These are phyloP conservation scores for Zonitis immaculata DNA, from an alignment of 2,888 invertebrate genomes.

Conservation along the genomic window DNA sequence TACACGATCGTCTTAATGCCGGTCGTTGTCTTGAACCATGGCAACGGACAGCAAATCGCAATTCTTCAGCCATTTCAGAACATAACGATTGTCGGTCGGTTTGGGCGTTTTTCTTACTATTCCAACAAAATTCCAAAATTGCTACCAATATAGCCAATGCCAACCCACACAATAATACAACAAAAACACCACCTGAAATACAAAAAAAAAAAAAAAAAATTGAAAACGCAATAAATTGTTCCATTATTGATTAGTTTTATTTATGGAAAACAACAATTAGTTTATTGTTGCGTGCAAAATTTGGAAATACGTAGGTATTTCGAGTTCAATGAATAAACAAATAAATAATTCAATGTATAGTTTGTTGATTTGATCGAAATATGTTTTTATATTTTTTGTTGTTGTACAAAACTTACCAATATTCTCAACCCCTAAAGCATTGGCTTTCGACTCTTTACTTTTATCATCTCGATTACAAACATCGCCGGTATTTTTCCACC, in stretches of 20 bases:
- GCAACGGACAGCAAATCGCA: constrained; percentile 86
- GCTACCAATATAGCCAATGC: constrained; percentile 88
- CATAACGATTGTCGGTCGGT: constrained; percentile 83
- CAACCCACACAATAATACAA: constrained; percentile 88
- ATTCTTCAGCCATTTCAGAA: constrained; percentile 90
- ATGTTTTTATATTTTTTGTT: constrained; percentile 1
- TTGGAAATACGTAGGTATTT: no score
- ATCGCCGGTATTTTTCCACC: constrained; percentile 97
- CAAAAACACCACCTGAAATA: constrained; percentile 85
- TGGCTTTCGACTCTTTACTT: constrained; percentile 89
- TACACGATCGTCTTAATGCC: constrained; percentile 70
- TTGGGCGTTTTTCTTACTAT: constrained; percentile 82
- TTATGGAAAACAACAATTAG: neutral
- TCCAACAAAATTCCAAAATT: constrained; percentile 92
- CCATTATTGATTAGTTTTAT: no score
- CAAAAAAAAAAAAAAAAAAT: constrained; percentile 7
- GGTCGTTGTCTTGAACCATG: constrained; percentile 78
- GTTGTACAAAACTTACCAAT: constrained; percentile 64
- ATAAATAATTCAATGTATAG: no score
- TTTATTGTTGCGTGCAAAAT: neutral
- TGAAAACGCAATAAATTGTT: no score
- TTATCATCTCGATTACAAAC: constrained; percentile 83
- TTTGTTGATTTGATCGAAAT: neutral
- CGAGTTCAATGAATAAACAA: no score
- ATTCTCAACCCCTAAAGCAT: constrained; percentile 86